phyloP scores from a whole-genome alignment of 1,140 invertebrate genomes.

The Drosophila rhopaloa region DNA sequence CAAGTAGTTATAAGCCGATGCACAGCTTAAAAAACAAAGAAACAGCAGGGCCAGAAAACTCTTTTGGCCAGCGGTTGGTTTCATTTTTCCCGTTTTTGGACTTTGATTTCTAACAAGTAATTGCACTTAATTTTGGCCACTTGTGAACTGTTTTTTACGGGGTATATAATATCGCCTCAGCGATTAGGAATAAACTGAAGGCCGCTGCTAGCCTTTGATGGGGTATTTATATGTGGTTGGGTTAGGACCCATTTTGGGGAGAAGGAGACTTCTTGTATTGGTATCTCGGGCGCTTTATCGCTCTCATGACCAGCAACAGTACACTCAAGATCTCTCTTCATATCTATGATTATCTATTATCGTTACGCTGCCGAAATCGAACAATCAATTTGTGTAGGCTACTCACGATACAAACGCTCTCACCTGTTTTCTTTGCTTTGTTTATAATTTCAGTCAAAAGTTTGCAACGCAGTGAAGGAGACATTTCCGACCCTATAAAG shows the following conservation, averaged over 20 bases:
- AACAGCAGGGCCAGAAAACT: slow-evolving; percentile 47
- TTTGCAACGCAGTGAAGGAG: too few relatives aligned
- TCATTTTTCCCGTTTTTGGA: slow-evolving; percentile 15
- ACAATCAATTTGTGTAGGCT: not conserved
- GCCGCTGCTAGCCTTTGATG: too few relatives aligned
- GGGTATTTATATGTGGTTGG: slow-evolving; percentile 39
- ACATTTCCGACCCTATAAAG: too few relatives aligned
- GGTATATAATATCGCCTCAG: not conserved
- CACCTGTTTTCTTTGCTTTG: slow-evolving; percentile 18
- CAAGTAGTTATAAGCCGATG: slow-evolving; percentile 69
- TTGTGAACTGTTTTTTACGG: not conserved
- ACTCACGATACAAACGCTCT: slow-evolving; percentile 10
- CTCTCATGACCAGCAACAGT: not conserved
- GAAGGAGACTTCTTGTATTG: not conserved
- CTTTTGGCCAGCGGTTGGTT: slow-evolving; percentile 38
- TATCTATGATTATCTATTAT: not conserved
- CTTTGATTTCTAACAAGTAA: slow-evolving; percentile 4
- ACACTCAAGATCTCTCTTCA: not conserved
- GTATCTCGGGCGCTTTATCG: not conserved
- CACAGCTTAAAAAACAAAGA: slow-evolving; percentile 53
- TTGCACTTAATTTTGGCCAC: slow-evolving; percentile 4
- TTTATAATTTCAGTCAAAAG: too few relatives aligned
- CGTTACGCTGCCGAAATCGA: slow-evolving; percentile 7
- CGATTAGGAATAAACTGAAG: slow-evolving; percentile 38
- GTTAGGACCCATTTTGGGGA: slow-evolving; percentile 10